Evolutionary conservation across 2,888 invertebrate species (phyloP).

Genomic region (Netelia virgata): DNA sequence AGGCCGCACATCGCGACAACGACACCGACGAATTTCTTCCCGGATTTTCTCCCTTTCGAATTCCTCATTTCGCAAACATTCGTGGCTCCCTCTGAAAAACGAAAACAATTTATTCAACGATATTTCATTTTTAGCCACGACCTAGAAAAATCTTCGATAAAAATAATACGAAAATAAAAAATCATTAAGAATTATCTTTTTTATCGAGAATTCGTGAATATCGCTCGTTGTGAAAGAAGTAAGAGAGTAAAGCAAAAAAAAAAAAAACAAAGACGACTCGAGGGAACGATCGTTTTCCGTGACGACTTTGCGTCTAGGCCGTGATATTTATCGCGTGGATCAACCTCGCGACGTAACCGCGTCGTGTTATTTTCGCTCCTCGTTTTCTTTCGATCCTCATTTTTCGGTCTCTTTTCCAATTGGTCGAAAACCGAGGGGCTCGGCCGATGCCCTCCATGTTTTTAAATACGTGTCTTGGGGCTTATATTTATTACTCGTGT

Average conservation of each 20-base stretch:
- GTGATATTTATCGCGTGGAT: no score
- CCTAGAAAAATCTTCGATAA: no score
- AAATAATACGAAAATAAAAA: no score
- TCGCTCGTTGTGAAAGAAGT: no score
- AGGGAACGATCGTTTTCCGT: no score
- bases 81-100: slow-evolving; percentile 85
- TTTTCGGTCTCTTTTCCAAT: slow-evolving; percentile 25
- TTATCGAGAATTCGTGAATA: no score
- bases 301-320: not conserved
- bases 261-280: no score
- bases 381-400: slow-evolving; percentile 30
- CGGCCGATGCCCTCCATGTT: slow-evolving; percentile 54
- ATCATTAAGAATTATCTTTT: no score
- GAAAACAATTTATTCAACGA: not conserved
- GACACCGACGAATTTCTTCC: slow-evolving; percentile 88
- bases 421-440: slow-evolving; percentile 48
- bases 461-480: not conserved
- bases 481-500: no score
- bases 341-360: slow-evolving; percentile 32
- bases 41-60: slow-evolving; percentile 84
- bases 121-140: no score
- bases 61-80: slow-evolving; percentile 85
- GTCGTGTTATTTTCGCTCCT: slow-evolving; percentile 45
- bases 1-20: slow-evolving; percentile 96
- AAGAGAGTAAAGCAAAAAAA: no score